A percentile compares a stretch with the other conserved stretches of the same genome.
phyloP scores from a whole-genome alignment of 2,113 vertebrate species.

The Brachyhypopomus gauderio region DNA sequence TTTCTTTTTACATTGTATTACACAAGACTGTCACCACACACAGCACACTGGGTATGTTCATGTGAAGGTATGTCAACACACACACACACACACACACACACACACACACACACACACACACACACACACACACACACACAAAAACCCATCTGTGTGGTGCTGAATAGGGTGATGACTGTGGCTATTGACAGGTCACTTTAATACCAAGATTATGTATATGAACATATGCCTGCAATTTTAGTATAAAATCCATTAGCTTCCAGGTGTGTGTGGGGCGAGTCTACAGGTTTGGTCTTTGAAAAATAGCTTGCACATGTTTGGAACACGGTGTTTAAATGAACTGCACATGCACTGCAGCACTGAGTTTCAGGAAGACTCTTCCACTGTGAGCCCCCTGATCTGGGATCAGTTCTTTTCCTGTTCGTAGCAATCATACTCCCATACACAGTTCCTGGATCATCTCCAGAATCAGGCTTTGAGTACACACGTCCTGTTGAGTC shows the following conservation, averaged over 20 bases:
- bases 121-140: too few relatives aligned
- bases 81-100: too few relatives aligned
- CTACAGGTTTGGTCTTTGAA: not conserved
- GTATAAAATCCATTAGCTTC: not conserved
- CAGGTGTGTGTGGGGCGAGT: constrained; percentile 6
- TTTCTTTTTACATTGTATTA: constrained; percentile 5
- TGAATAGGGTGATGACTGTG: not conserved
- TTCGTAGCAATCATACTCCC: not conserved
- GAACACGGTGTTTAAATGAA: constrained; percentile 1
- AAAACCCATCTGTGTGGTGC: not conserved
- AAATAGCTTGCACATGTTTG: constrained; percentile 14
- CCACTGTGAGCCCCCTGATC: too few relatives aligned
- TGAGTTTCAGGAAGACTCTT: too few relatives aligned
- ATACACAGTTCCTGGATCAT: not conserved
- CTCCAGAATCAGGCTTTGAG: not conserved
- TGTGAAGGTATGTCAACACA: too few relatives aligned
- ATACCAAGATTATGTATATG: constrained; percentile 27
- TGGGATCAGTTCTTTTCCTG: too few relatives aligned
- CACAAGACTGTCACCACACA: not conserved
- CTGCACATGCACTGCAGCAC: not conserved
- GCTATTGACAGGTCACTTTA: not conserved
- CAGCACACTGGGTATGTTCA: not conserved
- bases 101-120: too few relatives aligned
- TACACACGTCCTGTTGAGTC: not conserved
- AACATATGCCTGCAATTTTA: constrained; percentile 1